Conservation (phyloP, 1,140 invertebrate species). For the Pomacea maculata region DNA sequence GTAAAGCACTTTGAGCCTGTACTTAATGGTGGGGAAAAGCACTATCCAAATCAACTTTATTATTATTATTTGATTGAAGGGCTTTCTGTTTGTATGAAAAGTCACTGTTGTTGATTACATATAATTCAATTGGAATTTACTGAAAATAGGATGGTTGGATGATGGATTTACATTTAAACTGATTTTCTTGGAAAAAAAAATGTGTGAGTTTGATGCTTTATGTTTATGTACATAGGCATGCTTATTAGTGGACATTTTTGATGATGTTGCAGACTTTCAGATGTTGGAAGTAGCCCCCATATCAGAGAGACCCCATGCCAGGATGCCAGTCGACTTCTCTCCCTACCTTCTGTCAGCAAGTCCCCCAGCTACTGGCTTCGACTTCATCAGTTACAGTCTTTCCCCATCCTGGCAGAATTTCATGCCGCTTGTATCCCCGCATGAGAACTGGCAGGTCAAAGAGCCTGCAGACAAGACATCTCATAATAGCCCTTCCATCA, state of each 20-base stretch:
- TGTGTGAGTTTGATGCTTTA: no score
- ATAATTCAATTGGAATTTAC: no score
- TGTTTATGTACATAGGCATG: no score
- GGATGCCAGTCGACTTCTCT: slow-evolving; percentile 55
- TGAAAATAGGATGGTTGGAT: no score
- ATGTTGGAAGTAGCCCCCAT: slow-evolving; percentile 47
- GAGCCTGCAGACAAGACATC: background rate
- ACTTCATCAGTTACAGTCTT: slow-evolving; percentile 46
- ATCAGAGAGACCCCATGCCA: slow-evolving; percentile 19
- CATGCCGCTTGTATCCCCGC: background rate
- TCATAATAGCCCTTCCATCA: background rate
- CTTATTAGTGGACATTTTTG: slow-evolving; percentile 9
- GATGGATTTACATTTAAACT: no score
- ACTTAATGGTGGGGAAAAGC: no score
- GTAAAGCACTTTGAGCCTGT: no score
- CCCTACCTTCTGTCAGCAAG: slow-evolving; percentile 54
- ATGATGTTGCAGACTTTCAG: slow-evolving; percentile 47
- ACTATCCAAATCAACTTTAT: no score
- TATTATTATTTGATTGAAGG: no score
- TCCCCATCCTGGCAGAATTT: slow-evolving; percentile 12
- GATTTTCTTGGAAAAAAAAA: no score
- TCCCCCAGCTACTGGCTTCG: slow-evolving; percentile 47
- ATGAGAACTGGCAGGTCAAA: background rate
- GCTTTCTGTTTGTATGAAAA: no score
- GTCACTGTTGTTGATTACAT: no score